A percentile compares a stretch with the other conserved stretches of the same genome.
These are phyloP conservation scores for Sorex maritimensis DNA, from an alignment of 2,797 vertebrate genomes.

Conservation along the genomic window DNA sequence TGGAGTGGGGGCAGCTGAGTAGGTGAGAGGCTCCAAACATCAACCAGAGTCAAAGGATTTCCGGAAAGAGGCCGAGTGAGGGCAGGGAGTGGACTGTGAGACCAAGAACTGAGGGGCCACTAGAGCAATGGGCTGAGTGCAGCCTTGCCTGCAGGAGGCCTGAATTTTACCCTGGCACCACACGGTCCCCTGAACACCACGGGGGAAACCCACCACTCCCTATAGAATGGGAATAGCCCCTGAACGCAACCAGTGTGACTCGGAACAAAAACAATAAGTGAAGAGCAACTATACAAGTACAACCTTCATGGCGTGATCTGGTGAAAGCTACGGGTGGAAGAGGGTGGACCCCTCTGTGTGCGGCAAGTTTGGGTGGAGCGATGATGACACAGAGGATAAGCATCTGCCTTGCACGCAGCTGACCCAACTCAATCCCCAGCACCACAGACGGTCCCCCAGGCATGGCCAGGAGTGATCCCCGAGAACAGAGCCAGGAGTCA, in stretches of 20 bases:
- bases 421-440: too few species aligned
- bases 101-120: background rate
- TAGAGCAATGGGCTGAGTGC: too few species aligned
- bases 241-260: too few species aligned
- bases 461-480: too few species aligned
- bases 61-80: background rate
- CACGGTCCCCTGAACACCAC: too few species aligned
- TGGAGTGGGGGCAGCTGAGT: background rate
- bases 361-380: background rate
- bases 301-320: background rate
- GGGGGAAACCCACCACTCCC: too few species aligned
- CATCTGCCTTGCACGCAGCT: too few species aligned
- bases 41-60: background rate
- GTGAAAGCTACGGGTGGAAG: background rate
- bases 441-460: too few species aligned
- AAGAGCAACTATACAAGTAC: background rate
- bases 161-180: too few species aligned
- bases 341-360: background rate
- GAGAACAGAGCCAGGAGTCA: background rate
- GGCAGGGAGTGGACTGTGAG: slow-evolving; percentile 13
- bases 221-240: too few species aligned
- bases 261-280: too few species aligned
- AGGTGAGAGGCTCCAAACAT: background rate
- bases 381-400: background rate
- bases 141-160: too few species aligned